These are phyloP conservation scores for Drosophila sp. DNA, from an alignment of 1,140 invertebrate genomes.

Conservation along the genomic window DNA sequence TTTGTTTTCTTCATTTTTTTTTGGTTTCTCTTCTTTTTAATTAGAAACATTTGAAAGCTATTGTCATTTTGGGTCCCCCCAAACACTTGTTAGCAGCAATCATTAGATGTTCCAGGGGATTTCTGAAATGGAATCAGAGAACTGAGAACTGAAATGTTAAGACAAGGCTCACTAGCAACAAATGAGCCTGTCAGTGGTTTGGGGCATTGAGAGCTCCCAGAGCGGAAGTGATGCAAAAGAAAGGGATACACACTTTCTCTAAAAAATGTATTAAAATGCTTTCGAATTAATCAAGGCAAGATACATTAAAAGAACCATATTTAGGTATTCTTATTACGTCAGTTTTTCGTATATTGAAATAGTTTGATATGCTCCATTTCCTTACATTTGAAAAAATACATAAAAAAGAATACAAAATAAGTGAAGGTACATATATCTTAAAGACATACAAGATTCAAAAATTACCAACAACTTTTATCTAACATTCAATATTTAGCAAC, in stretches of 20 bases:
- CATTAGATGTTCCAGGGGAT: conserved; percentile 58
- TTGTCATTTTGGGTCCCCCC: conserved; percentile 42
- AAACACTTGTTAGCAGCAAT: conserved; percentile 74
- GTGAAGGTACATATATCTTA: too few relatives aligned
- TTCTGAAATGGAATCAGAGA: conserved; percentile 41
- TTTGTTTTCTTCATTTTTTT: conserved; percentile 18
- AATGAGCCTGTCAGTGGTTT: conserved; percentile 65
- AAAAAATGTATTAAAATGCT: conserved; percentile 3
- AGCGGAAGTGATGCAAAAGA: conserved; percentile 25
- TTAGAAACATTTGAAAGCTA: conserved; percentile 79
- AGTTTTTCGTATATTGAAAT: not conserved
- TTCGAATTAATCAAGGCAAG: not conserved
- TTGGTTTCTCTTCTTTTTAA: conserved; percentile 50
- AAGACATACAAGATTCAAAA: too few relatives aligned
- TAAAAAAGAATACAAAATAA: not conserved
- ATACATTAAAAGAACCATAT: not conserved
- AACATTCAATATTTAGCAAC: too few relatives aligned
- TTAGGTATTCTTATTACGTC: not conserved
- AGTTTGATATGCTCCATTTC: too few relatives aligned
- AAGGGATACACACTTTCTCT: conserved; percentile 34
- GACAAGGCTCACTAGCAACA: conserved; percentile 67
- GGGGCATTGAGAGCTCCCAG: conserved; percentile 1
- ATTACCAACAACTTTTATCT: too few relatives aligned
- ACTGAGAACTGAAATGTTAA: conserved; percentile 16
- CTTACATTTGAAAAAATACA: too few relatives aligned